These are phyloP conservation scores for Eurypyga helias DNA, from an alignment of 2,113 vertebrate species.

Conservation along the genomic window DNA sequence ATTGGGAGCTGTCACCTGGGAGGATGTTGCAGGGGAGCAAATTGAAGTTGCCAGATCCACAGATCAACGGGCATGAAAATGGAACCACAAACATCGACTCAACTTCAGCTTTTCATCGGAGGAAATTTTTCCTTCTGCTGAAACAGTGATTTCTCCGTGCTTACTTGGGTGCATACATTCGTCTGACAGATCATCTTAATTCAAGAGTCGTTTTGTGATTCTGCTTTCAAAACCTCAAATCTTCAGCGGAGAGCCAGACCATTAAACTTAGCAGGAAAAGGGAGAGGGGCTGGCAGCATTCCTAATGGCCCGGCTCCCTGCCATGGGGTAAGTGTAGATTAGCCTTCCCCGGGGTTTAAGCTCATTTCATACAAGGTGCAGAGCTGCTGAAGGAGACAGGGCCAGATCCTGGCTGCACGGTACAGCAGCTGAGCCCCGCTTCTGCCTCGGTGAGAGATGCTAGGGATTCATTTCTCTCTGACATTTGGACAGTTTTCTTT, in stretches of 20 bases:
- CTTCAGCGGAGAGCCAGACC: not conserved
- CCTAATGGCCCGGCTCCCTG: conserved; percentile 34
- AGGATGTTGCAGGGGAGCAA: not conserved
- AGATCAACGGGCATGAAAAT: not conserved
- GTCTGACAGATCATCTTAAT: not conserved
- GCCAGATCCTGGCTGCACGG: not conserved
- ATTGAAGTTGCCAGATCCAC: not conserved
- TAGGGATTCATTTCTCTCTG: not conserved
- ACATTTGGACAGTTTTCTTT: not conserved
- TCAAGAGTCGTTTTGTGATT: not conserved
- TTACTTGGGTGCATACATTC: not conserved
- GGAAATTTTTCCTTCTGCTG: conserved; percentile 14
- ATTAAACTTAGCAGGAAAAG: not conserved
- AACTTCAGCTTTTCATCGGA: not conserved
- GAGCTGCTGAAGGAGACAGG: not conserved
- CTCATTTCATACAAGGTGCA: not conserved
- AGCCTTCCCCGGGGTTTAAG: not conserved
- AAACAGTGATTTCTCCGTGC: not conserved
- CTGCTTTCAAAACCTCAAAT: conserved; percentile 21
- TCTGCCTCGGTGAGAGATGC: not conserved
- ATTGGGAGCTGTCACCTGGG: not conserved
- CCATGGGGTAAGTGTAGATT: conserved; percentile 14
- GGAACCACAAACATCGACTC: conserved; percentile 3
- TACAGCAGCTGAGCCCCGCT: not conserved
- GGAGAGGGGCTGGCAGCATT: conserved; percentile 24